phyloP scores from a whole-genome alignment of 2,113 vertebrate species.

The Amia ocellicauda region DNA sequence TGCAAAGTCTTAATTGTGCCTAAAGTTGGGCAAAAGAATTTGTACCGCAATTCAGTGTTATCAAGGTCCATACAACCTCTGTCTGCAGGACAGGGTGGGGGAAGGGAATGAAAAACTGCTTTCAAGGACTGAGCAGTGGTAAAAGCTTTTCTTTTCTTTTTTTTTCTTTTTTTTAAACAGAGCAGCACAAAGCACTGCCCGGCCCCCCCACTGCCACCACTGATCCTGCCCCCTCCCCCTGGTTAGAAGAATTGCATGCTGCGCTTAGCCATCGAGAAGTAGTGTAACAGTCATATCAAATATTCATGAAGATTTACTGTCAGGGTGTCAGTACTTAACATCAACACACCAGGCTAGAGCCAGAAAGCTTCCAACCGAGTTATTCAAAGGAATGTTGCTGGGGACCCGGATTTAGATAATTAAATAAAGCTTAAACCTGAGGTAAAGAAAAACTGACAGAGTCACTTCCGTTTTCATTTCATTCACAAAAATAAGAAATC shows the following conservation, averaged over 20 bases:
- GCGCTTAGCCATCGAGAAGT: slow-evolving; percentile 25
- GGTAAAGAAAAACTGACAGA: no score
- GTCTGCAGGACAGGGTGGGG: no score
- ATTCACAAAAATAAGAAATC: no score
- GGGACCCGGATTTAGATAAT: slow-evolving; percentile 30
- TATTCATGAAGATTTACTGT: slow-evolving; percentile 46
- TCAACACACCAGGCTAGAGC: slow-evolving; percentile 46
- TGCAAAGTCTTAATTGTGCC: no score
- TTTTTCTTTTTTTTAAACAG: no score
- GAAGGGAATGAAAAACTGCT: no score
- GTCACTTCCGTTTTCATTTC: no score
- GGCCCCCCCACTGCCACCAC: slow-evolving; percentile 17
- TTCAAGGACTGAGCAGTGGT: no score
- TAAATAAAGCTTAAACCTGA: slow-evolving; percentile 3
- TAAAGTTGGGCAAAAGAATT: no score
- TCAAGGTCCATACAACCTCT: no score
- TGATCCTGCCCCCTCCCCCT: background rate
- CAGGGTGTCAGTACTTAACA: slow-evolving; percentile 40
- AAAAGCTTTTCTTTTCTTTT: no score
- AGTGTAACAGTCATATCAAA: slow-evolving; percentile 43
- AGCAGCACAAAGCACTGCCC: background rate
- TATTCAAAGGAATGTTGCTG: slow-evolving; percentile 33
- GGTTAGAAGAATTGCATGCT: slow-evolving; percentile 7
- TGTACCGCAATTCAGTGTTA: no score
- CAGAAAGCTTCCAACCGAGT: slow-evolving; percentile 28